Evolutionary conservation across 2,797 vertebrate genomes (phyloP), one percentile per base, ranked within the genome.

Genomic region (Ctenochaetus hawaiiensis): DNA sequence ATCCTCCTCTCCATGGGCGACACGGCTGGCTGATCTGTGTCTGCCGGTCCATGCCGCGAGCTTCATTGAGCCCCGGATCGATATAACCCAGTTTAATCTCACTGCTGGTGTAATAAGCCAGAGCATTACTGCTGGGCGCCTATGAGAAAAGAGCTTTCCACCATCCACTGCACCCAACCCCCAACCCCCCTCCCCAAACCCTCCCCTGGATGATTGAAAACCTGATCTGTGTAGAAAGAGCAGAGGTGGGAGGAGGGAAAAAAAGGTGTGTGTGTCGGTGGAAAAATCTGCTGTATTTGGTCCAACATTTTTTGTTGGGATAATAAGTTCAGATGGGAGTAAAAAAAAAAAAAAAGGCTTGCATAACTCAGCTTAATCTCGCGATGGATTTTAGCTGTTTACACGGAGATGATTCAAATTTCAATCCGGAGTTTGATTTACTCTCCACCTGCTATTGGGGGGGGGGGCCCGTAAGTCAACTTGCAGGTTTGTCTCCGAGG

Each of bases 1-100:
- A 17, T 77, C 16, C 54, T 67, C 59, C 43, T 59, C 61, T 66
- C 57, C 0, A 22, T 37, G n/a, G 61, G 45, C 3, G 22, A 34
- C 59, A 39, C 1, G 23, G 56, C 48, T 26, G 16, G 6, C 3
- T 81, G 80, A 81, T 87, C 12, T 69, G 43, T 67, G 67, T n/a
- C 66, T 71, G 63, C 57, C 48, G 69, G 62, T 65, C 51, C 2
- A 14, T 41, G 73, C 72, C 18, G 11, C 49, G 49, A 67, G 77
- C 67, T 87, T 83, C 80, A 84, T 60, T 84, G 82, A 88, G 80
- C 54, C 66, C 49, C 8, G 45, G 65, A 91, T 92, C 76, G 7
- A 89, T 92, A 85, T 10, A 85, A 77, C 76, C 70, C 67, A 54
- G 75, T 90, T 90, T 77, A 84, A 86, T 88, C 87, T 86, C 64